Conservation (phyloP, 2,888 invertebrate species). For the Heliconius ismenius region DNA sequence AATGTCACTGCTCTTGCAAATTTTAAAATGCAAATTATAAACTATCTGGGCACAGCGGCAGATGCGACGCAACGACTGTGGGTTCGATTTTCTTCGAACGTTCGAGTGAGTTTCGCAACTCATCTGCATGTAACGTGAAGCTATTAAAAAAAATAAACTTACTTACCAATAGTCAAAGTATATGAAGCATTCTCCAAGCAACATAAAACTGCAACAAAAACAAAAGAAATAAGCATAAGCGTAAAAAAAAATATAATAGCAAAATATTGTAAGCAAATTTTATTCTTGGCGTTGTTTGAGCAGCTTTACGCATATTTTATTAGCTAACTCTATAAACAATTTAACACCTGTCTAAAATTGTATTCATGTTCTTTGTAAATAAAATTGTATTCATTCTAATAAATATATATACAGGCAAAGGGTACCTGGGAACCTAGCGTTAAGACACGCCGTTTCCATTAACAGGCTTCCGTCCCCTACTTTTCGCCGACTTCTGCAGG, state of each 20-base stretch:
- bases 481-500: not conserved
- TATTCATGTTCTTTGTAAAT: too few species aligned
- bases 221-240: constrained; percentile 13
- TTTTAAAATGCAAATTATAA: too few species aligned
- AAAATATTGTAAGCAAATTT: not conserved
- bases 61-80: not conserved
- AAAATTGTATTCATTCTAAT: too few species aligned
- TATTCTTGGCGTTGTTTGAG: not conserved
- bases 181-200: constrained; percentile 54
- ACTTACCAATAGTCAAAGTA: constrained; percentile 59
- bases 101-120: too few species aligned
- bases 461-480: not conserved
- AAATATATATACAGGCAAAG: not conserved
- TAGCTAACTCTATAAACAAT: too few species aligned
- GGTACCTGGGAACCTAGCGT: not conserved
- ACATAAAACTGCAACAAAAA: constrained; percentile 56
- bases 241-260: not conserved
- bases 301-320: not conserved
- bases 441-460: not conserved
- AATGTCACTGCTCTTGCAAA: not conserved
- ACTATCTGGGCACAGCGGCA: too few species aligned
- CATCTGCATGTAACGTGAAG: too few species aligned
- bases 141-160: not conserved
- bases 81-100: too few species aligned
- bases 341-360: too few species aligned